A percentile compares a stretch with the other conserved stretches of the same genome.
These are phyloP conservation scores for Penelope pileata DNA, from an alignment of 2,113 vertebrate genomes.

Conservation along the genomic window DNA sequence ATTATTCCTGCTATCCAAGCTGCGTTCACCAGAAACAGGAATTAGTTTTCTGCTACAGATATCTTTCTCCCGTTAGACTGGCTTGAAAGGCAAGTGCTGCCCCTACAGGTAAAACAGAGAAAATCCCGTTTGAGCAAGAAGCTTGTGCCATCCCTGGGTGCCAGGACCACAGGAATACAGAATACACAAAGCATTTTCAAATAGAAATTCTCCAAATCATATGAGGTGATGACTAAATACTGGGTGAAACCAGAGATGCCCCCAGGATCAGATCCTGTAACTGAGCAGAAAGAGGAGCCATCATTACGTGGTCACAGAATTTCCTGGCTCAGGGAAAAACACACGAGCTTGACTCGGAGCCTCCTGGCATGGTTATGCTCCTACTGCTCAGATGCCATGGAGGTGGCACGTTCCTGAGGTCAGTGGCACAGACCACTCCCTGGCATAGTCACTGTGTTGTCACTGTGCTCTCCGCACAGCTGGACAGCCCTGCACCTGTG, in stretches of 20 bases:
- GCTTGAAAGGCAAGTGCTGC: conserved; percentile 24
- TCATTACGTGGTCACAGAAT: fast-evolving
- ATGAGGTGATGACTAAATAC: background rate
- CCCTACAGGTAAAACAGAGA: background rate
- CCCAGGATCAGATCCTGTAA: background rate
- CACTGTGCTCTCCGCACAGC: no score
- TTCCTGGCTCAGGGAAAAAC: background rate
- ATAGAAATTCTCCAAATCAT: background rate
- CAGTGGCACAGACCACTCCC: background rate
- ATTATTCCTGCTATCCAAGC: background rate
- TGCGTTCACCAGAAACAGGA: background rate
- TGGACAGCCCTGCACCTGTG: background rate
- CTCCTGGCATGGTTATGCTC: background rate
- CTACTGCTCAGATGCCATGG: fast-evolving
- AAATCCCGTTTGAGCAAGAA: background rate
- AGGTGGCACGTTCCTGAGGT: fast-evolving
- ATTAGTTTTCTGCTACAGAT: background rate
- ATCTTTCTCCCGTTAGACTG: background rate
- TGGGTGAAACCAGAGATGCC: background rate
- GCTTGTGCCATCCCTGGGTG: background rate
- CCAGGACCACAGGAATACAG: background rate
- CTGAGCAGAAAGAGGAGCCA: background rate
- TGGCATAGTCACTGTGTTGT: no score
- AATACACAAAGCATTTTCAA: background rate
- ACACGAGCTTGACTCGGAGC: background rate